A percentile compares a stretch with the other conserved stretches of the same genome.
Evolutionary conservation across 2,888 invertebrate species (phyloP).

Genomic region (Onthophagus sagittarius): DNA sequence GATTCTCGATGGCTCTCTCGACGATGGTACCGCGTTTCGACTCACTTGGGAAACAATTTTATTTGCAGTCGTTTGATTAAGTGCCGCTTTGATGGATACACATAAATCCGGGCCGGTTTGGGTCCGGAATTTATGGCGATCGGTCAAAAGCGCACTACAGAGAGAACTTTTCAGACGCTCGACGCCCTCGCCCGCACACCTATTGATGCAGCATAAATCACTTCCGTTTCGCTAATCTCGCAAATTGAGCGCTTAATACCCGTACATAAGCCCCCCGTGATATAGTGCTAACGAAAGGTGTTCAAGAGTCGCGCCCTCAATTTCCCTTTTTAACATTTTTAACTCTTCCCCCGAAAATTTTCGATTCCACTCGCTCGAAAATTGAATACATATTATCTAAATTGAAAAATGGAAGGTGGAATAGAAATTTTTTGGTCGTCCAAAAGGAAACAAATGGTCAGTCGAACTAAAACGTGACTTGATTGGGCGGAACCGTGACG

Average conservation of each 20-base stretch:
- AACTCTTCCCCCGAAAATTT: not conserved
- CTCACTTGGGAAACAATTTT: constrained; percentile 10
- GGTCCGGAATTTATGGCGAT: constrained; percentile 8
- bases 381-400: not conserved
- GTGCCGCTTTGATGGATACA: constrained; percentile 11
- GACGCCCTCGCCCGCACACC: not conserved
- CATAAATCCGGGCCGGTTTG: constrained; percentile 5
- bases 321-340: not conserved
- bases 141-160: constrained; percentile 8
- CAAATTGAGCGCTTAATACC: constrained; percentile 8
- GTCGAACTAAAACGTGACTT: constrained; percentile 9
- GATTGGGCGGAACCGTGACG: constrained; percentile 5
- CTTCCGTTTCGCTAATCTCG: constrained; percentile 9
- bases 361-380: not conserved
- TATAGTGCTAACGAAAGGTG: not conserved
- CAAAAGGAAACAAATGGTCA: constrained; percentile 6
- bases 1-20: not conserved
- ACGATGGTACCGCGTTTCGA: not conserved
- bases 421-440: not conserved
- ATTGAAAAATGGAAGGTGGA: not conserved
- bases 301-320: not conserved
- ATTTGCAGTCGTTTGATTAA: constrained; percentile 12
- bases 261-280: constrained; percentile 5
- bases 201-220: constrained; percentile 5
- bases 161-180: constrained; percentile 3